Base-by-base conservation (phyloP, 2,113 vertebrate species). In the Odobenus rosmarus region DNA sequence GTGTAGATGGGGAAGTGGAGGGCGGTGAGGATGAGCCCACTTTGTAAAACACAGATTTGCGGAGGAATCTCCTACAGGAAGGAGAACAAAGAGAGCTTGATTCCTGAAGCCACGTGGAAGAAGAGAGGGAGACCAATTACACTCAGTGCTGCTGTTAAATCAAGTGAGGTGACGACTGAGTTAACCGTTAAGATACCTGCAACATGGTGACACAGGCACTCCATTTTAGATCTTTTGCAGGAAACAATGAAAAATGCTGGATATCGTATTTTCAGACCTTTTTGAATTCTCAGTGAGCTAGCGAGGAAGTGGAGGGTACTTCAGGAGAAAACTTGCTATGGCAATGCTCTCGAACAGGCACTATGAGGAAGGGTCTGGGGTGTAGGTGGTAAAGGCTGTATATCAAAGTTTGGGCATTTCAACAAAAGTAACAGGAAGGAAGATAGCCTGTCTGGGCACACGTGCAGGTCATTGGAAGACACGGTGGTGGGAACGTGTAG, bases 401-500 rank as follows among this genome's bases (percentile, higher is more conserved):
- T 4, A 1, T 31, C 18, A 72, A 69, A 84, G 83, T 53, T 3
- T 46, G 21, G 76, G 67, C 9, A 46, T 53, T 81, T 92, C 55
- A 42, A 18, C 23, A 55, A 39, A 61, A 85, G 77, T 31, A 42
- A 19, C 28, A 49, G 10, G n/a, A 94, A 71, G 62, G 46, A 42
- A 85, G 49, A 28, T 9, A 26, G 21, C 12, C 5, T 46, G 15
- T 18, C 15, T 72, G 57, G 80, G 16, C 15, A 14, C 53, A 36
- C 4, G 28, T 18, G 13, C 13, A n/a, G 64, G 49, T 42, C 4
- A 3, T 26, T 79, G 39, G 61, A 71, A 88, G 87, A 24, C 21
- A 2, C 2, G 3, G 7, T 21, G 7, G 16, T 64, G 31, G 64
- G 51, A 42, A 39, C 0, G 0, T 72, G 19, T 39, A 2, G 0